These are phyloP conservation scores for Hirtodrosophila histrioides DNA, from an alignment of 2,888 invertebrate genomes.

Conservation along the genomic window DNA sequence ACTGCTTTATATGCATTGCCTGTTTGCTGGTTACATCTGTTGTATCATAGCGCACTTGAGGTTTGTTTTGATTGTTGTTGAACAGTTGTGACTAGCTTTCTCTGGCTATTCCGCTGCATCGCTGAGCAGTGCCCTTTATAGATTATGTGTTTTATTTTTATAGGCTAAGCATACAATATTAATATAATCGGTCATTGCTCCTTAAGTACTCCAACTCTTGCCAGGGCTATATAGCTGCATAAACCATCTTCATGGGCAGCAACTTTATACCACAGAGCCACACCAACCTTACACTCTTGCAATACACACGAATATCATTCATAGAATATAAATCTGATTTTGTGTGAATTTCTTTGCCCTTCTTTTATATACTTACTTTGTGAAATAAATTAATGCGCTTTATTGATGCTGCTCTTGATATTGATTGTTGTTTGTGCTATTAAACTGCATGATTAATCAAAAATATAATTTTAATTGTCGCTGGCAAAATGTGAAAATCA, in stretches of 20 bases:
- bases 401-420: slow-evolving; percentile 22
- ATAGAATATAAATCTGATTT: slow-evolving; percentile 17
- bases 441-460: slow-evolving; percentile 66
- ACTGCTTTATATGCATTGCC: slow-evolving; percentile 55
- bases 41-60: slow-evolving; percentile 54
- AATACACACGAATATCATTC: slow-evolving; percentile 10
- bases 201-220: slow-evolving; percentile 14
- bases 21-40: slow-evolving; percentile 50
- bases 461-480: slow-evolving; percentile 63
- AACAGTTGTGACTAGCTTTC: slow-evolving; percentile 9
- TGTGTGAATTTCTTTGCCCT: slow-evolving; percentile 10
- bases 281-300: slow-evolving; percentile 1
- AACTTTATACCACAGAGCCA: background rate
- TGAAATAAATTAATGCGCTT: slow-evolving; percentile 28
- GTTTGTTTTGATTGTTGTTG: slow-evolving; percentile 40
- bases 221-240: slow-evolving; percentile 27
- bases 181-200: slow-evolving; percentile 64
- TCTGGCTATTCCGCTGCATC: slow-evolving; percentile 11
- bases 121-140: slow-evolving; percentile 4
- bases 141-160: slow-evolving; percentile 19
- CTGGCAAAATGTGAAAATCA: slow-evolving; percentile 65
- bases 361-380: slow-evolving; percentile 4
- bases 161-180: slow-evolving; percentile 32
- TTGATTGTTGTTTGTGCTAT: slow-evolving; percentile 35
- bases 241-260: slow-evolving; percentile 5